These are phyloP conservation scores for Proctacanthus coquilletti DNA, from an alignment of 1,140 invertebrate species.

Conservation along the genomic window DNA sequence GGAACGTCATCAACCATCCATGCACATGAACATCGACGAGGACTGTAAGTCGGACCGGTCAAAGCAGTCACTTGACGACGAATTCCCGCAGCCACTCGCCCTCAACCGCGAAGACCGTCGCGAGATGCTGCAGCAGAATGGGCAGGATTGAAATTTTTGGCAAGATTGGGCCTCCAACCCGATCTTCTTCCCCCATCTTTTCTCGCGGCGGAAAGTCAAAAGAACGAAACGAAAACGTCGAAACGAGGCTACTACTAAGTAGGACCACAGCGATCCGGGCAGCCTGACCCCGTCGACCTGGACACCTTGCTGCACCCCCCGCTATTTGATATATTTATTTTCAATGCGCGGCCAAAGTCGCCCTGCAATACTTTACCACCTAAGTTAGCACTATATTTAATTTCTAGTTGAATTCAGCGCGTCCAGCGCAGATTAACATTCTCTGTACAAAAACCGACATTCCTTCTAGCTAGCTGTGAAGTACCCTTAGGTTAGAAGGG, in stretches of 20 bases:
- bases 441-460: no score
- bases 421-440: no score
- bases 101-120: constrained; percentile 37
- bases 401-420: no score
- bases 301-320: no score
- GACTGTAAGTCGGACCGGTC: constrained; percentile 46
- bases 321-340: no score
- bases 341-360: no score
- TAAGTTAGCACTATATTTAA: no score
- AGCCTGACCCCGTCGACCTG: no score
- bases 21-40: constrained; percentile 36
- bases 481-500: no score
- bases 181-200: constrained; percentile 11
- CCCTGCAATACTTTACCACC: no score
- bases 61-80: constrained; percentile 46
- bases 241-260: background rate
- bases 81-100: constrained; percentile 36
- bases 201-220: background rate
- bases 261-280: no score
- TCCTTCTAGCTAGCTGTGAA: no score
- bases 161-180: constrained; percentile 30
- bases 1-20: constrained; percentile 40
- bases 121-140: constrained; percentile 45
- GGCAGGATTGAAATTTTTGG: constrained; percentile 41
- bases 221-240: background rate